Percentiles rank a stretch among this genome's conserved stretches.
Conservation (phyloP, 2,797 vertebrate genomes). For the Lophius americanus region DNA sequence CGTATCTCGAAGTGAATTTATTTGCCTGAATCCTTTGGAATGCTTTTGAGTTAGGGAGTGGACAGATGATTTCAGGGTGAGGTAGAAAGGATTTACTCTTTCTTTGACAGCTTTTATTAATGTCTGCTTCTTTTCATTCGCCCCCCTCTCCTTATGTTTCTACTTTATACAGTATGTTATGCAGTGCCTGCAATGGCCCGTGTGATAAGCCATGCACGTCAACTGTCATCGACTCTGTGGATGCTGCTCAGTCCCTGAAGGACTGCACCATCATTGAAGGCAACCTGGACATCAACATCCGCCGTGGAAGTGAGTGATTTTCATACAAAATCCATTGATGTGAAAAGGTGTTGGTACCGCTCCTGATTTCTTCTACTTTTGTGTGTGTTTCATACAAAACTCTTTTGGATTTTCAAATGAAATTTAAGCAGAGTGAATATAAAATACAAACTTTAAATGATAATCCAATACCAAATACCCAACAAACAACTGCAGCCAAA, state of each 20-base stretch:
- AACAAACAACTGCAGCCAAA: no score
- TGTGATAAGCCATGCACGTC: conserved; percentile 92
- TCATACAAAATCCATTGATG: neutral
- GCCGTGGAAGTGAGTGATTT: conserved; percentile 92
- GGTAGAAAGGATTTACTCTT: conserved; percentile 36
- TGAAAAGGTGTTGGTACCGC: no score
- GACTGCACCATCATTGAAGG: conserved; percentile 96
- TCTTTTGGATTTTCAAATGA: no score
- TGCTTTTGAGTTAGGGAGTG: conserved; percentile 52
- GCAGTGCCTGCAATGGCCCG: conserved; percentile 92
- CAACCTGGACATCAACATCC: conserved; percentile 96
- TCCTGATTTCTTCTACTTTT: no score
- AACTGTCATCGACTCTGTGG: conserved; percentile 92
- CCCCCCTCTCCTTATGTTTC: conserved; percentile 6
- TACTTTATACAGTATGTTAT: conserved; percentile 87
- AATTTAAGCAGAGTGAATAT: no score
- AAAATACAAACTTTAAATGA: no score
- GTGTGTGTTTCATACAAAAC: no score
- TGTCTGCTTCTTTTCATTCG: conserved; percentile 1
- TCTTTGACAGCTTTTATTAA: conserved; percentile 7
- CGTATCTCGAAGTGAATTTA: conserved; percentile 53
- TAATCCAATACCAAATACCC: no score
- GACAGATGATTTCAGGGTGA: conserved; percentile 47
- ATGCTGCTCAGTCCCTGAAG: conserved; percentile 92
- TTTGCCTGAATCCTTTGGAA: conserved; percentile 56